phyloP scores from a whole-genome alignment of 2,888 invertebrate genomes.

The Dichetophora obliterata region DNA sequence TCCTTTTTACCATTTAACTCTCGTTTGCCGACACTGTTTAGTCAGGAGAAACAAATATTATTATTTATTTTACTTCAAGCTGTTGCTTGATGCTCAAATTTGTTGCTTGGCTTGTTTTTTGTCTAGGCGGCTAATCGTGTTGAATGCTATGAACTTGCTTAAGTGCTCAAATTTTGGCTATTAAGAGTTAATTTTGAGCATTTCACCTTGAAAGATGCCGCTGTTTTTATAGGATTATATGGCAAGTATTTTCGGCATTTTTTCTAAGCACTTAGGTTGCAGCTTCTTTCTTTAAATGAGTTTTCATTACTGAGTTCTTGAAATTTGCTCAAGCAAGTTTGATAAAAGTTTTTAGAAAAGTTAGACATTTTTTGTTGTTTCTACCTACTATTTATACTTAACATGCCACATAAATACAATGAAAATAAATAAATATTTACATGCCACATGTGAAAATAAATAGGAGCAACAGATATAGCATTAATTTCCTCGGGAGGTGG shows the following conservation, averaged over 20 bases:
- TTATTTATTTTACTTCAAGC: not conserved
- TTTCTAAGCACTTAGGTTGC: too few species aligned
- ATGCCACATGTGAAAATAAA: too few species aligned
- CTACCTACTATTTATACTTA: too few species aligned
- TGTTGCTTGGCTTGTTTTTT: slow-evolving; percentile 17
- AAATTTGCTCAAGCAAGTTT: too few species aligned
- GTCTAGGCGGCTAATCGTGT: slow-evolving; percentile 29
- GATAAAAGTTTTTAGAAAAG: too few species aligned
- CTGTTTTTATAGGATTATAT: not conserved
- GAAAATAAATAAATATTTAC: too few species aligned
- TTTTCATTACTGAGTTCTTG: too few species aligned
- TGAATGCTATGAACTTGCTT: not conserved
- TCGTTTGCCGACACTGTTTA: not conserved
- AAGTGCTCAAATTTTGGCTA: not conserved
- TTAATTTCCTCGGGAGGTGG: too few species aligned
- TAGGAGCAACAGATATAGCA: too few species aligned
- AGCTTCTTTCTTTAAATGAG: too few species aligned
- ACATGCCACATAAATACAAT: too few species aligned
- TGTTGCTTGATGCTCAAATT: slow-evolving; percentile 9
- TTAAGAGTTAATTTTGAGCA: not conserved
- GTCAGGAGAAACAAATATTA: not conserved
- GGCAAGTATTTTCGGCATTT: not conserved
- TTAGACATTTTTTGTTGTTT: too few species aligned
- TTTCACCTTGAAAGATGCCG: not conserved
- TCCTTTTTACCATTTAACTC: not conserved